A percentile compares a stretch with the other conserved stretches of the same genome.
phyloP scores from a whole-genome alignment of 2,888 invertebrate genomes.

The Clusia tigrina region DNA sequence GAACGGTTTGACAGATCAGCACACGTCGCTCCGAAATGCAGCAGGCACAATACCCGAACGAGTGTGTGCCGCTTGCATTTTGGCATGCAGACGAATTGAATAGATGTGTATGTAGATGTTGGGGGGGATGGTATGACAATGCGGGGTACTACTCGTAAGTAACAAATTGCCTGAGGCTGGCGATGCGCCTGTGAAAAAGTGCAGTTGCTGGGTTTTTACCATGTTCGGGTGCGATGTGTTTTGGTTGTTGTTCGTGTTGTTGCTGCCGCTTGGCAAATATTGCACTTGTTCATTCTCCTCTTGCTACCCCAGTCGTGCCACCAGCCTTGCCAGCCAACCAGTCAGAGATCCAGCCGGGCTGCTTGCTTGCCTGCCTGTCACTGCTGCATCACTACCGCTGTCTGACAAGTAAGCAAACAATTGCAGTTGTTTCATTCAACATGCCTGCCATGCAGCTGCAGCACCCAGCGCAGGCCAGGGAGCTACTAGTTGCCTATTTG shows the following conservation, averaged over 20 bases:
- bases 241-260: slow-evolving; percentile 19
- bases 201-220: too few species aligned
- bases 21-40: too few species aligned
- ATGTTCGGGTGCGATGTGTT: too few species aligned
- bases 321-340: neutral
- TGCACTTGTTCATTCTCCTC: slow-evolving; percentile 25
- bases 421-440: slow-evolving; percentile 27
- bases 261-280: slow-evolving; percentile 35
- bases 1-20: too few species aligned
- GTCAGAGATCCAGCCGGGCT: neutral
- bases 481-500: neutral
- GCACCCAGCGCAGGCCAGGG: neutral
- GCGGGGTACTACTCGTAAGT: too few species aligned
- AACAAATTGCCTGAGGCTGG: slow-evolving; percentile 56
- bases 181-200: slow-evolving; percentile 46
- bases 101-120: too few species aligned
- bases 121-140: too few species aligned
- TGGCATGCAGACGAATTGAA: too few species aligned
- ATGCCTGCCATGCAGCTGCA: neutral
- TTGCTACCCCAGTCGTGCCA: neutral
- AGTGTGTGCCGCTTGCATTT: too few species aligned
- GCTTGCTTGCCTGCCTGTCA: neutral
- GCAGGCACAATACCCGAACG: too few species aligned
- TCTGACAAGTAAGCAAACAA: slow-evolving; percentile 20
- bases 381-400: neutral